phyloP scores from a whole-genome alignment of 2,888 invertebrate genomes.

The Dinocampus coccinellae region DNA sequence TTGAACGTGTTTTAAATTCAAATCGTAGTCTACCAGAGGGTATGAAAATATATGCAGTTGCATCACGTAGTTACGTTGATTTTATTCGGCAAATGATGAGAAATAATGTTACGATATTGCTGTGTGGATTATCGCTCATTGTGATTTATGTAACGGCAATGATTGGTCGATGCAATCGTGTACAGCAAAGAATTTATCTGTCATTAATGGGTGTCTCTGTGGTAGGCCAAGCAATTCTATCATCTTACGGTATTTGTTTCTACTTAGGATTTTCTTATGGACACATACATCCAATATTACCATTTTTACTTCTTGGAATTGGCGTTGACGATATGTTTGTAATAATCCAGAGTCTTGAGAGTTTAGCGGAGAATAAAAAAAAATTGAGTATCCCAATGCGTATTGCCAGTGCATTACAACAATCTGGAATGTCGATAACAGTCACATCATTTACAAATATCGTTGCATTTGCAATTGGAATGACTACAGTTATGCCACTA shows the following conservation, averaged over 20 bases:
- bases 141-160: constrained; percentile 65
- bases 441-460: constrained; percentile 71
- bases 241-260: constrained; percentile 66
- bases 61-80: constrained; percentile 63
- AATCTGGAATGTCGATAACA: constrained; percentile 71
- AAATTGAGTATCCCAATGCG: constrained; percentile 53
- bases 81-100: constrained; percentile 60
- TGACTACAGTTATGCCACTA: constrained; percentile 71
- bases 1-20: constrained; percentile 54
- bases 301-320: constrained; percentile 67
- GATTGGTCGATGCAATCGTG: constrained; percentile 64
- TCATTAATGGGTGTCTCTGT: constrained; percentile 64
- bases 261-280: constrained; percentile 65
- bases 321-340: constrained; percentile 70
- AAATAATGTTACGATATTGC: constrained; percentile 62
- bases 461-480: constrained; percentile 71
- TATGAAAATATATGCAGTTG: constrained; percentile 61
- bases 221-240: constrained; percentile 64
- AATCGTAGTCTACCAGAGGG: constrained; percentile 59
- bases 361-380: constrained; percentile 54
- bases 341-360: constrained; percentile 65
- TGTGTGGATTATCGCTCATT: constrained; percentile 64
- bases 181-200: constrained; percentile 64
- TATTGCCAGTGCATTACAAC: constrained; percentile 66
- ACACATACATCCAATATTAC: constrained; percentile 67